Evolutionary conservation across 1,140 invertebrate species (phyloP).

Genomic region (Lepidotrigona ventralis): DNA sequence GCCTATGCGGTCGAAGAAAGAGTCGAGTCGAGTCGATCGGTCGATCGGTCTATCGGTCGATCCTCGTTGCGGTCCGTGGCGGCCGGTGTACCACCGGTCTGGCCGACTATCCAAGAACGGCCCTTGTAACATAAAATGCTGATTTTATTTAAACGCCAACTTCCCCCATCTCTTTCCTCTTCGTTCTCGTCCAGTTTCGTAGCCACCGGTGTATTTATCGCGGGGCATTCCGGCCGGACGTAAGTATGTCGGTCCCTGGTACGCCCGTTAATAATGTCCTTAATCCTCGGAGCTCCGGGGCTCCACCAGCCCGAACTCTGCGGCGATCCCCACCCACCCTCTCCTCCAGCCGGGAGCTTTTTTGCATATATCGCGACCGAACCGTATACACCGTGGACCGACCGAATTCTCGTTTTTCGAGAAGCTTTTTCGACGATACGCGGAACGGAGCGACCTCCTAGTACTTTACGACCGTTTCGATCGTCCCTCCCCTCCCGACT

Average conservation of each 20-base stretch:
- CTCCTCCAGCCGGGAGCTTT: conserved; percentile 48
- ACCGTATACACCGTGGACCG: conserved; percentile 47
- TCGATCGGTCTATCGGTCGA: conserved; percentile 12
- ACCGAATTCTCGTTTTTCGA: conserved; percentile 62
- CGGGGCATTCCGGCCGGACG: conserved; percentile 71
- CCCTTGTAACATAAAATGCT: conserved; percentile 73
- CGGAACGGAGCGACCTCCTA: conserved; percentile 45
- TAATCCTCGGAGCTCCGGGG: conserved; percentile 68
- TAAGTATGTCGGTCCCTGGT: conserved; percentile 72
- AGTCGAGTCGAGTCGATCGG: conserved; percentile 39
- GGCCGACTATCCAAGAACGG: conserved; percentile 64
- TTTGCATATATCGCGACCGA: conserved; percentile 62
- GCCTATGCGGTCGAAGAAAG: conserved; percentile 30
- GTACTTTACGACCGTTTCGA: conserved; percentile 65
- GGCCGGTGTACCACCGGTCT: conserved; percentile 43
- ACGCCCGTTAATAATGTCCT: conserved; percentile 75
- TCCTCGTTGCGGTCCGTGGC: conserved; percentile 46
- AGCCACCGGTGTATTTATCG: conserved; percentile 73
- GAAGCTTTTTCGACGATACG: conserved; percentile 61
- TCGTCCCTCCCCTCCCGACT: conserved; percentile 19
- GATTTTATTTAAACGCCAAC: conserved; percentile 74
- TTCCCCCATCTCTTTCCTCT: conserved; percentile 26
- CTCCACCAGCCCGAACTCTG: conserved; percentile 59
- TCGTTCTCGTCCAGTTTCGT: conserved; percentile 58
- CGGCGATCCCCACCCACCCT: conserved; percentile 55